Evolutionary conservation across 2,113 vertebrate species (phyloP), one percentile per base, ranked within the genome.

Genomic region (Tenrec ecaudatus): DNA sequence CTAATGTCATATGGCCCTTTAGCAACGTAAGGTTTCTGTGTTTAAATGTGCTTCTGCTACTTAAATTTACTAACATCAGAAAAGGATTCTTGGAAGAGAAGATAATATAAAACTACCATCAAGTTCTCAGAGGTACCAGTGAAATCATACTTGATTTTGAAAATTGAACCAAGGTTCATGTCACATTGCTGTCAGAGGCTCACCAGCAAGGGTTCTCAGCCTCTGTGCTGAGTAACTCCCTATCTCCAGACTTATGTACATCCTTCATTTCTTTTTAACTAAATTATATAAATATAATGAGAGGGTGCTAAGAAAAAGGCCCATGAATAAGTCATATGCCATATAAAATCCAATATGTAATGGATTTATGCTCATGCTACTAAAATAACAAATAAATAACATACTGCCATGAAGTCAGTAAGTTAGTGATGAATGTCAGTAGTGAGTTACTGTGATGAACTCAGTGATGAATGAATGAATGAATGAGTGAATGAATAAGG

Each of bases 181-280:
- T n/a, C 0, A 64, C 27, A 2, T 22, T 14, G 2, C 47, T 86
- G 0, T 16, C 4, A 33, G 3, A 16, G 12, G 14, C 12, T 60
- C n/a, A 7, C 25, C 6, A 19, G 15, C 31, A 27, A 4, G 0
- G 8, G 66, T 64, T 53, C 43, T 38, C 64, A 57, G 29, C 9
- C 38, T 75, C 2, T 0, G 6, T 66, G 57, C 33, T 38, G 12
- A 40, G 2, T 0, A 16, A 7, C 31, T 20, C 78, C 22, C 66
- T 11, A 16, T 43, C 9, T 29, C 33, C 31, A 68, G 58, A 12
- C 25, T 83, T 94, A 4, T 62, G 73, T 66, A 19, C 0, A 33
- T 3, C 15, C 22, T 76, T 77, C 36, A 36, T 20, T 11, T 81
- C 62, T 64, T 43, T 62, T 79, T 78, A 75, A 87, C 19, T 3